Evolutionary conservation across 2,888 invertebrate genomes (phyloP).

Genomic region (Amorpha juglandis): DNA sequence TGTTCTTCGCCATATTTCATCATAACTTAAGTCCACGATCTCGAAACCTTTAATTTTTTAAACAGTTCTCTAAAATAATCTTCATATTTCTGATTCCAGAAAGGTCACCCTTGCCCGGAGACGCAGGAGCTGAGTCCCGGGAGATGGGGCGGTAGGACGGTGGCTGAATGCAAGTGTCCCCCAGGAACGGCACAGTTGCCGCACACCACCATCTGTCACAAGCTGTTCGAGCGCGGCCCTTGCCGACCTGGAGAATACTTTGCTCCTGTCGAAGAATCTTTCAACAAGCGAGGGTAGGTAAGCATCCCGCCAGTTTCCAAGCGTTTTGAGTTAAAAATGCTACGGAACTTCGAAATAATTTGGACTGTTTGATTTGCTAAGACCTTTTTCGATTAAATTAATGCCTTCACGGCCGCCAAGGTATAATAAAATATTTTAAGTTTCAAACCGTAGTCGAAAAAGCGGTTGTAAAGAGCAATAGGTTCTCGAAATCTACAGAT

Average conservation of each 20-base stretch:
- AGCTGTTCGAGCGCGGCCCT: constrained; percentile 89
- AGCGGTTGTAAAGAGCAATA: too few species aligned
- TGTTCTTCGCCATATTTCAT: too few species aligned
- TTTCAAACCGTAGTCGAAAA: too few species aligned
- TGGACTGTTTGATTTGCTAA: too few species aligned
- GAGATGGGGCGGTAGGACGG: constrained; percentile 80
- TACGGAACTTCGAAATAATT: neutral
- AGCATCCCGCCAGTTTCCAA: constrained; percentile 52
- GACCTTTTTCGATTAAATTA: too few species aligned
- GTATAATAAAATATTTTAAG: too few species aligned
- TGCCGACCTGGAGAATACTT: constrained; percentile 90
- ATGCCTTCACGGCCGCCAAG: too few species aligned
- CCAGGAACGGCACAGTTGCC: constrained; percentile 90
- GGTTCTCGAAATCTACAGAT: too few species aligned
- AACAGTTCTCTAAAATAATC: too few species aligned
- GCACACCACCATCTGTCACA: constrained; percentile 88
- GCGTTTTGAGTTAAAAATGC: neutral
- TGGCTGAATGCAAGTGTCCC: constrained; percentile 92
- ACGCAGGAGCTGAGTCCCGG: constrained; percentile 92
- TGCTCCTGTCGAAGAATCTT: constrained; percentile 86
- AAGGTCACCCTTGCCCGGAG: constrained; percentile 92
- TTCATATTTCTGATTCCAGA: constrained; percentile 56
- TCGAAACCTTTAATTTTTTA: too few species aligned
- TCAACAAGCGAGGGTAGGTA: constrained; percentile 82
- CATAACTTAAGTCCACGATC: too few species aligned